A percentile compares a stretch with the other conserved stretches of the same genome.
Evolutionary conservation across 2,797 vertebrate species (phyloP).

Genomic region (Phoebastria nigripes): DNA sequence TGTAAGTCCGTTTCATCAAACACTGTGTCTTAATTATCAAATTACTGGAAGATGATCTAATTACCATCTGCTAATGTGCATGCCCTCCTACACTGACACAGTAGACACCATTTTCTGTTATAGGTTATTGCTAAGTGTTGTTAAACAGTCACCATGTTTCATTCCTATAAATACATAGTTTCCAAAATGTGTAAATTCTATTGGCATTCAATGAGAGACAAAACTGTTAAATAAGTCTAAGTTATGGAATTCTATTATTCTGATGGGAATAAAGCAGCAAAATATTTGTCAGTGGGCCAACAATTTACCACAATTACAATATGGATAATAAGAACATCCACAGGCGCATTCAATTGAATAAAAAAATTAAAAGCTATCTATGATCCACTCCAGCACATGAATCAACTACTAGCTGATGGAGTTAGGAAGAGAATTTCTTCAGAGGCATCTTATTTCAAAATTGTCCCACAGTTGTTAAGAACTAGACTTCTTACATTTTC

Average conservation of each 20-base stretch:
- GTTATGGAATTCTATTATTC: neutral
- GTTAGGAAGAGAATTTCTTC: neutral
- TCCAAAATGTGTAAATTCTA: neutral
- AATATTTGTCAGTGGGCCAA: neutral
- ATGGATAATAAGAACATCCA: neutral
- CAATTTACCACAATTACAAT: neutral
- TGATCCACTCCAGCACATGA: neutral
- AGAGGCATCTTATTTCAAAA: neutral
- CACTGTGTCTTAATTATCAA: neutral
- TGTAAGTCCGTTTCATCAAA: neutral
- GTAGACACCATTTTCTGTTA: neutral
- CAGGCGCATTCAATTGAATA: neutral
- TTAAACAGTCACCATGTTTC: neutral
- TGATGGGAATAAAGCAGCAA: neutral
- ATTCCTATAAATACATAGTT: neutral
- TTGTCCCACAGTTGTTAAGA: neutral
- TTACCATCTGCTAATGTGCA: neutral
- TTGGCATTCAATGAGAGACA: neutral
- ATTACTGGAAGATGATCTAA: neutral
- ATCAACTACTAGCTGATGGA: neutral
- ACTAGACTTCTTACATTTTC: neutral
- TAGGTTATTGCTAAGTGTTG: neutral
- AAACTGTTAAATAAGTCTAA: neutral
- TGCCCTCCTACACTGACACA: neutral
- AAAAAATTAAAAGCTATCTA: neutral